Percentiles rank a stretch among this genome's conserved stretches.
phyloP scores from a whole-genome alignment of 1,140 invertebrate genomes.

The Pseudomyrmex concolor region DNA sequence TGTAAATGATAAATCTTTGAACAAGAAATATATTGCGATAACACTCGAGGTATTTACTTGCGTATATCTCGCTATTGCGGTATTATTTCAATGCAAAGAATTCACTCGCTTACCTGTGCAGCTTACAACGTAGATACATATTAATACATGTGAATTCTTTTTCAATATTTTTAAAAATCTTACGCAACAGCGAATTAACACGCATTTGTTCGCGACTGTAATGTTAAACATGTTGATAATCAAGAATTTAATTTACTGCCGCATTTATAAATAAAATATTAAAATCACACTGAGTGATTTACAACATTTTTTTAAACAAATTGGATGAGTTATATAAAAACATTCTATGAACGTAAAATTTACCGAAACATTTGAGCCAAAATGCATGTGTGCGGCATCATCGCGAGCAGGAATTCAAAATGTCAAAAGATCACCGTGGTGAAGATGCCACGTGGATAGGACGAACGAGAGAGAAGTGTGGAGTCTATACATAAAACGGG shows the following conservation, averaged over 20 bases:
- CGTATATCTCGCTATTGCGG: slow-evolving; percentile 14
- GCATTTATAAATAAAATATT: slow-evolving; percentile 2
- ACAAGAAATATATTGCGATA: background rate
- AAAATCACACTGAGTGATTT: no score
- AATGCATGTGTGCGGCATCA: slow-evolving; percentile 21
- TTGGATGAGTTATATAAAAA: no score
- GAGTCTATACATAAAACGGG: slow-evolving; percentile 52
- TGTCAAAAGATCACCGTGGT: slow-evolving; percentile 3
- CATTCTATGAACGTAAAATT: no score
- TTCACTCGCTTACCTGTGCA: slow-evolving; percentile 48
- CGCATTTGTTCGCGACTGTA: background rate
- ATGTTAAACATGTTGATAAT: background rate
- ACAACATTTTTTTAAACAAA: no score
- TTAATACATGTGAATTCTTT: slow-evolving; percentile 16
- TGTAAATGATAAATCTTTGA: background rate
- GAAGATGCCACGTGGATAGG: slow-evolving; percentile 6
- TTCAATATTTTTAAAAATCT: background rate
- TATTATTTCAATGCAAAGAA: slow-evolving; percentile 26
- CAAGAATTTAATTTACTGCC: slow-evolving; percentile 16
- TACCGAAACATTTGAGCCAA: no score
- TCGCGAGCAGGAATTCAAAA: background rate
- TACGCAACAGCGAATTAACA: slow-evolving; percentile 31
- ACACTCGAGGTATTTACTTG: background rate
- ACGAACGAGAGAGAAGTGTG: slow-evolving; percentile 52
- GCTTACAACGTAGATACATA: slow-evolving; percentile 10